Evolutionary conservation across 2,888 invertebrate species (phyloP), one percentile per base, ranked within the genome.

Genomic region (Halocaridina rubra): DNA sequence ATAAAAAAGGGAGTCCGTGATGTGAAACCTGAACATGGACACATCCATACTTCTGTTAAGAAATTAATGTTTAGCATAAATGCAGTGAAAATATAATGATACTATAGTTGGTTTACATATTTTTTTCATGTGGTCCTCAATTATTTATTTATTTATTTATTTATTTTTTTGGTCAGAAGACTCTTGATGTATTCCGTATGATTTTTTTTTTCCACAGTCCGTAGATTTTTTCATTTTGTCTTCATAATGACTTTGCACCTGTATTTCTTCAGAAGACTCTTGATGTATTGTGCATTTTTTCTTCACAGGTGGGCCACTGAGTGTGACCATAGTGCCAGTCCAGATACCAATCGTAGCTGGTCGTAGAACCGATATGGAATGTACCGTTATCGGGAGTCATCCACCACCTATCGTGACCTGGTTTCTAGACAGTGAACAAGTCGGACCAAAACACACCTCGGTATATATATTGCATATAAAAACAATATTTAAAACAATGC

Each of bases 311-410:
- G 81, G 81, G 0, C 81, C 81, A 5, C 53, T 81, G 3, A 81
- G 74, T 27, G 81, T 81, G 0, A 81, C 19, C 30, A 75, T 81
- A n/a, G 30, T 33, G 16, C 76, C 81, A 3, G 81, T 76, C 22
- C 76, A 81, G 32, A 81, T 57, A 10, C 81, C 81, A 0, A 27
- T 81, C 16, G 81, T 81, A 13, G 32, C 81, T 2, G 81, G 81
- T 0, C 67, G 81, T 8, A 22, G 3, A 1, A 80, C 81, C 4
- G 67, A 39, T 32, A 59, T 86, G 5, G 53, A 27, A 27, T 86
- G 86, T 46, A 82, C 86, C 2, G 86, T 86, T n/a, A 75, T 86
- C 8, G 86, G 86, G 19, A 86, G 86, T 61, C 82, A 86, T 71
- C 86, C 86, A 7, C 81, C 82, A 0, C 74, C 86, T 7, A 39